These are phyloP conservation scores for Cardiocondyla obscurior DNA, from an alignment of 1,140 invertebrate genomes.

Conservation along the genomic window DNA sequence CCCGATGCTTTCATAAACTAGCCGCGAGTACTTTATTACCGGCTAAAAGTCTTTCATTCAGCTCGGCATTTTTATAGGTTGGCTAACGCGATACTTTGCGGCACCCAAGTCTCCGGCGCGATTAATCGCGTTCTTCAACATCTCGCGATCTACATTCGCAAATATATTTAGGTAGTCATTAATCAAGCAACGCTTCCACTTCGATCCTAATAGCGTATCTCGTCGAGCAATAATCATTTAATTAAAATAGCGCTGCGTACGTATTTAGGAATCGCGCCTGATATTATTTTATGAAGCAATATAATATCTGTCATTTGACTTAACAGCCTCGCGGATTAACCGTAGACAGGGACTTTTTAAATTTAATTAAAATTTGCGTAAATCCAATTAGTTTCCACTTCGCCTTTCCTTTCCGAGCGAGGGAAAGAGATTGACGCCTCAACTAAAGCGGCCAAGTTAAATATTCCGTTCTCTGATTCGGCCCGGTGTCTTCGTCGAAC, in stretches of 20 bases:
- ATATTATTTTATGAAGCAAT: not conserved
- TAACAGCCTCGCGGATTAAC: not conserved
- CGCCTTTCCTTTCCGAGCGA: not conserved
- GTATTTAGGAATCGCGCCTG: not conserved
- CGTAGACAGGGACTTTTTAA: not conserved
- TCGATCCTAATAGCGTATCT: not conserved
- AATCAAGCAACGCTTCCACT: not conserved
- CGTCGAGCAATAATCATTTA: not conserved
- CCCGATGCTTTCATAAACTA: slow-evolving; percentile 30
- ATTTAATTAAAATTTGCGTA: slow-evolving; percentile 8
- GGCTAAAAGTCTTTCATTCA: not conserved
- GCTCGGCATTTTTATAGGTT: not conserved
- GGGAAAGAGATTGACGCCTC: not conserved
- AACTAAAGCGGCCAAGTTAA: not conserved
- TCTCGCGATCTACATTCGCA: not conserved
- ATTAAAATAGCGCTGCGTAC: not conserved
- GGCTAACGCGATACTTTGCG: not conserved
- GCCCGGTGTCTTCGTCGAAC: not conserved
- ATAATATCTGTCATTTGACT: not conserved
- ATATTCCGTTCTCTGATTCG: not conserved
- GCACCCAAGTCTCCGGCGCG: not conserved
- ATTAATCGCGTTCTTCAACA: not conserved
- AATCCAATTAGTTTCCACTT: not conserved
- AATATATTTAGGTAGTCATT: not conserved
- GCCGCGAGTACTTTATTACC: not conserved